Evolutionary conservation across 2,888 invertebrate species (phyloP).

Genomic region (Cataglyphis albicans): DNA sequence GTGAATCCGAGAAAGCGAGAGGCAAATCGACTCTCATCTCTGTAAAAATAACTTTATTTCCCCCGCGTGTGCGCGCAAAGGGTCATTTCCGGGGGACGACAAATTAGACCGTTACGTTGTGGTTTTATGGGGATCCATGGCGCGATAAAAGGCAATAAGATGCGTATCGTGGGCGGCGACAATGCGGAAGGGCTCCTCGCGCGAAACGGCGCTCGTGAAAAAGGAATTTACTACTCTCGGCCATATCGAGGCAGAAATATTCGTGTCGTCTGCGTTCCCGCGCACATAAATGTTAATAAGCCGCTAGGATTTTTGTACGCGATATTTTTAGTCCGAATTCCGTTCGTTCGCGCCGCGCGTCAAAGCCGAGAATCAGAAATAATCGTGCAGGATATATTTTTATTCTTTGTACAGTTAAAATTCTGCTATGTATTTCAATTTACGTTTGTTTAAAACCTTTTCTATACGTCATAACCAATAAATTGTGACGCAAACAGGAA

Average conservation of each 20-base stretch:
- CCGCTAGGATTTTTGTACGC: background rate
- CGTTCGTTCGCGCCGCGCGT: background rate
- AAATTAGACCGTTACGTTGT: slow-evolving; percentile 60
- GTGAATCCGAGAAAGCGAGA: background rate
- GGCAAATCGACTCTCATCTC: background rate
- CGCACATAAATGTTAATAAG: slow-evolving; percentile 24
- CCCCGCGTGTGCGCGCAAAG: slow-evolving; percentile 3
- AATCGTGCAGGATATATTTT: background rate
- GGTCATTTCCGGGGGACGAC: slow-evolving; percentile 48
- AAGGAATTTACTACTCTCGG: slow-evolving; percentile 57
- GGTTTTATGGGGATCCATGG: slow-evolving; percentile 58
- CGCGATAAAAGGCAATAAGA: slow-evolving; percentile 64
- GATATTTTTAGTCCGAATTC: background rate
- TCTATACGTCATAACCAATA: background rate
- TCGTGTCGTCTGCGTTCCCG: background rate
- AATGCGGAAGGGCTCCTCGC: slow-evolving; percentile 44
- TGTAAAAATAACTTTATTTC: slow-evolving; percentile 58
- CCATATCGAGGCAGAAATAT: slow-evolving; percentile 22
- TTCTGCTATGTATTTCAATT: background rate
- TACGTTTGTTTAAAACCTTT: background rate
- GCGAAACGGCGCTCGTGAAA: slow-evolving; percentile 42
- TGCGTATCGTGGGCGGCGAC: slow-evolving; percentile 58
- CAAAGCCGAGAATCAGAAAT: background rate
- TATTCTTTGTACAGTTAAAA: background rate
- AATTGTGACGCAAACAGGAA: background rate